phyloP scores from a whole-genome alignment of 2,113 vertebrate genomes.

The Planiliza haematocheilus region DNA sequence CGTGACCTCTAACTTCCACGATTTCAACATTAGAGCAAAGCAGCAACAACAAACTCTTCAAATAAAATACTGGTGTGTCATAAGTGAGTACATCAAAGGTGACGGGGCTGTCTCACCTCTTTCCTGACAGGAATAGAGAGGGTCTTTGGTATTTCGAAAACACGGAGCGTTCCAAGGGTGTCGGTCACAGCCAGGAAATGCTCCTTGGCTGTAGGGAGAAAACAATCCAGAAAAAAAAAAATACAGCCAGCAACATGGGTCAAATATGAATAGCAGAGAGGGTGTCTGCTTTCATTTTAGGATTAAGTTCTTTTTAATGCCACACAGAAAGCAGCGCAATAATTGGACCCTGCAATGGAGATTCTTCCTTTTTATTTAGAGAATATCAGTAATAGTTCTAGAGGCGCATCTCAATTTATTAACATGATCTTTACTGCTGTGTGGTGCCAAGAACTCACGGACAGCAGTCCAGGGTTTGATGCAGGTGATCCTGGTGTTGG shows the following conservation, averaged over 20 bases:
- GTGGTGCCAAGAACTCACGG: slow-evolving; percentile 78
- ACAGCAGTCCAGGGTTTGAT: slow-evolving; percentile 86
- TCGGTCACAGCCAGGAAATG: slow-evolving; percentile 91
- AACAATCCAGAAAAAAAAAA: slow-evolving; percentile 30
- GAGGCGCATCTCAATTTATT: no score
- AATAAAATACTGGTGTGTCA: no score
- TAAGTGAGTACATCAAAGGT: not conserved
- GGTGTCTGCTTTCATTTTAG: not conserved
- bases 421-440: not conserved
- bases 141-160: slow-evolving; percentile 89
- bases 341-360: no score
- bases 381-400: no score
- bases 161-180: slow-evolving; percentile 85
- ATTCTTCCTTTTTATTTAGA: no score
- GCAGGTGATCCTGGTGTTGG: slow-evolving; percentile 83
- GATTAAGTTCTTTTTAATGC: not conserved
- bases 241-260: no score
- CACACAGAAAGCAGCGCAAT: no score
- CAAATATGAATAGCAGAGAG: no score
- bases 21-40: no score
- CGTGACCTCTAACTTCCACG: no score
- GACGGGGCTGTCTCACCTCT: slow-evolving; percentile 84
- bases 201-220: slow-evolving; percentile 82
- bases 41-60: no score
- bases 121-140: slow-evolving; percentile 79